Percentiles rank a stretch among this genome's conserved stretches.
These are phyloP conservation scores for Dolichotis patagonum DNA, from an alignment of 2,113 vertebrate species.

Conservation along the genomic window DNA sequence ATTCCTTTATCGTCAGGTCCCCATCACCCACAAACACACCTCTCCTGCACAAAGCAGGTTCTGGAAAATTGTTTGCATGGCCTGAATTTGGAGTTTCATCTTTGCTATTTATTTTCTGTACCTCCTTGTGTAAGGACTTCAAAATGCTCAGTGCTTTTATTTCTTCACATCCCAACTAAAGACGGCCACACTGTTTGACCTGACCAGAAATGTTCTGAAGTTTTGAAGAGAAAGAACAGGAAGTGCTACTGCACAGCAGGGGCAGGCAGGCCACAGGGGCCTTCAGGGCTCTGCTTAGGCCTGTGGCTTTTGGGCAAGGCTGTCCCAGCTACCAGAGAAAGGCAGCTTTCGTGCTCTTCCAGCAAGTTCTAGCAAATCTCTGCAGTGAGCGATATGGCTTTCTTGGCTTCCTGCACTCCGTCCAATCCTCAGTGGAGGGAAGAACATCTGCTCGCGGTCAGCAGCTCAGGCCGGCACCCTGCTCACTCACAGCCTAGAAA, in stretches of 20 bases:
- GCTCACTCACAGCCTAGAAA: conserved; percentile 47
- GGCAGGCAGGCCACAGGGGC: background rate
- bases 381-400: conserved; percentile 4
- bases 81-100: conserved; percentile 38
- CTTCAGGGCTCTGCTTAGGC: background rate
- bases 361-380: conserved; percentile 32
- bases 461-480: accelerated
- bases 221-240: background rate
- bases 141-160: background rate
- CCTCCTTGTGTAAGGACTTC: background rate
- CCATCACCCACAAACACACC: background rate
- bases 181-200: background rate
- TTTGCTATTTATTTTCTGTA: conserved; percentile 42
- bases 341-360: background rate
- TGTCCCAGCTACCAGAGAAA: background rate
- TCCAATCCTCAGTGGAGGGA: background rate
- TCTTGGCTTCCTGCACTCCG: no score
- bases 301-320: background rate
- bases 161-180: conserved; percentile 23
- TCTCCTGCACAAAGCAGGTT: background rate
- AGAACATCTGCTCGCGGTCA: background rate
- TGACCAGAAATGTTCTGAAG: background rate
- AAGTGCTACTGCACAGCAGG: background rate
- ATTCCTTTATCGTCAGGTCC: background rate
- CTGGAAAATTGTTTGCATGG: background rate